Evolutionary conservation across 2,888 invertebrate species (phyloP).

Genomic region (Uropetala carovei): DNA sequence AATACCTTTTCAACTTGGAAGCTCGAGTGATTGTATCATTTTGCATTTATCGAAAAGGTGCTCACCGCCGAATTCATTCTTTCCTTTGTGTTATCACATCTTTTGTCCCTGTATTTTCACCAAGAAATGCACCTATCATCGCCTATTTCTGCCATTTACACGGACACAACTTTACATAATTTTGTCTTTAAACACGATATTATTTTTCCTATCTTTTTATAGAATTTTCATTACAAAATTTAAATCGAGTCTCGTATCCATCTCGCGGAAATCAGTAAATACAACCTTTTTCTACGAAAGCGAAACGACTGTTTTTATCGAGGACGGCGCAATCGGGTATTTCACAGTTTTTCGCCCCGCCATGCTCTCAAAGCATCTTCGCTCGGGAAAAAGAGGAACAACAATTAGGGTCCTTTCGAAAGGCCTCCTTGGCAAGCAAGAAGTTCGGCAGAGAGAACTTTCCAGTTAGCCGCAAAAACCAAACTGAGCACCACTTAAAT

Average conservation of each 20-base stretch:
- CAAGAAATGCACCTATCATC: neutral
- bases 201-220: neutral
- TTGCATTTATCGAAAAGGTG: neutral
- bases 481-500: neutral
- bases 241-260: neutral
- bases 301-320: neutral
- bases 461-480: no score
- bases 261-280: neutral
- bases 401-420: neutral
- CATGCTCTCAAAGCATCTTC: neutral
- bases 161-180: constrained; percentile 37
- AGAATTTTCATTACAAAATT: constrained; percentile 28
- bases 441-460: neutral
- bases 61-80: constrained; percentile 19
- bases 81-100: constrained; percentile 42
- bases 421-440: neutral
- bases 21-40: constrained; percentile 53
- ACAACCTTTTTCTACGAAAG: neutral
- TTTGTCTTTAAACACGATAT: constrained; percentile 22
- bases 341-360: neutral
- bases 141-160: neutral
- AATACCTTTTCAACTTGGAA: constrained; percentile 53
- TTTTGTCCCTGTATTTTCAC: constrained; percentile 47
- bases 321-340: neutral
- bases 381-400: constrained; percentile 22